Percentiles rank a stretch among this genome's conserved stretches.
Evolutionary conservation across 2,888 invertebrate species (phyloP).

Genomic region (Periphyllus acericola): DNA sequence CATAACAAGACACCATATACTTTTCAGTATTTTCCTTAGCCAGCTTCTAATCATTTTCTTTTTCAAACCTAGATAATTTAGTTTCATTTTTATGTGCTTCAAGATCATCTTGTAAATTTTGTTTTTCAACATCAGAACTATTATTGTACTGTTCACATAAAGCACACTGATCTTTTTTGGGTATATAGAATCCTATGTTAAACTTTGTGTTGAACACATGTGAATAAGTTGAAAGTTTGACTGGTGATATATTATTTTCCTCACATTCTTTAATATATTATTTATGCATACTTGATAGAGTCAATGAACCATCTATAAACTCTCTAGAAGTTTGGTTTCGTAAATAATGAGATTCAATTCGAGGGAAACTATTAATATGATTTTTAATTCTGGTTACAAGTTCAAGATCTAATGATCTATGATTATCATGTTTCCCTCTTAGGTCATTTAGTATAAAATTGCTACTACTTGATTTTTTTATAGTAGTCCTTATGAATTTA

Average conservation of each 20-base stretch:
- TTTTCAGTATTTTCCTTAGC: conserved; percentile 24
- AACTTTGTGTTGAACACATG: conserved; percentile 27
- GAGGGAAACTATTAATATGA: conserved; percentile 14
- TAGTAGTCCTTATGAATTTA: conserved; percentile 14
- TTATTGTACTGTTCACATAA: conserved; percentile 18
- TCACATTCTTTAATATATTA: conserved; percentile 25
- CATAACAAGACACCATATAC: conserved; percentile 35
- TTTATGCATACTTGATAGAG: neutral
- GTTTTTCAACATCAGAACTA: conserved; percentile 28
- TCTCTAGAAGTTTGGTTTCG: conserved; percentile 16
- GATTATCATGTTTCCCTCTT: conserved; percentile 15
- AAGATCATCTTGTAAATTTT: conserved; percentile 8
- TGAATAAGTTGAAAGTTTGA: conserved; percentile 20
- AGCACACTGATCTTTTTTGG: conserved; percentile 27
- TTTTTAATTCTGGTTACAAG: neutral
- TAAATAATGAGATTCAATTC: conserved; percentile 16
- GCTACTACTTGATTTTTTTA: neutral
- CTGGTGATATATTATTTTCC: neutral
- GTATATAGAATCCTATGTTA: conserved; percentile 17
- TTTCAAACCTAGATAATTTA: conserved; percentile 22
- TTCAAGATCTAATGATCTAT: conserved; percentile 18
- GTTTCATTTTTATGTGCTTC: conserved; percentile 42
- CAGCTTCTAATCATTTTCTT: conserved; percentile 21
- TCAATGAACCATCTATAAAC: conserved; percentile 10
- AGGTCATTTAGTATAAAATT: conserved; percentile 5